Base-by-base conservation (phyloP, 1,140 invertebrate species). In the Drosophila mayri region DNA sequence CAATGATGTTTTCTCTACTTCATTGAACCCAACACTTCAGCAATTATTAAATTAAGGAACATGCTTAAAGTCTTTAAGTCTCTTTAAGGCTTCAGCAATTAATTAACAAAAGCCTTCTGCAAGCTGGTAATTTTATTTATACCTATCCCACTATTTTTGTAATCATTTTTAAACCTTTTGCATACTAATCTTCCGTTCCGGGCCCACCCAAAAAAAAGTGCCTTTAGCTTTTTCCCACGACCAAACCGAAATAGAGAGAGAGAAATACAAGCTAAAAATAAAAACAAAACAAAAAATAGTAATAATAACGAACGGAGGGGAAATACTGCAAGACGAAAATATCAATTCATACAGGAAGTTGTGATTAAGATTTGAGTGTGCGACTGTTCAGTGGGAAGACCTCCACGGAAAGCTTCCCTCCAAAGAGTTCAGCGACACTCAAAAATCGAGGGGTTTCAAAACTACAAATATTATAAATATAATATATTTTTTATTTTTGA, bases 211-310 rank as follows among this genome's bases (percentile, higher is more conserved):
- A 41, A 54, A 62, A 61, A 58, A 20, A 67, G 28, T 50, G 80
- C 70, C 76, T 71, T 66, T 68, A 84, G 64, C 81, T 79, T 83
- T 84, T 84, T 84, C 81, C 81, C 81, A 84, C 81, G 81, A 74
- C 62, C 79, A 79, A 64, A 76, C 49, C 49, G 41, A 58, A 28
- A 50, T 59, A 50, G 35, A 38, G 12, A 50, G 35, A 38, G 12
- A 46, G 20, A 67, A 70, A 32, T 28, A 52, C n/a, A 59, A 59
- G n/a, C 38, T 20, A 64, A 52, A 68, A 64, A 55, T 22, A 72
- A 38, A 59, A 38, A 47, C 38, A 64, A 40, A 25, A 46, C 25
- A 25, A 16, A 46, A 47, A 25, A 16, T 47, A 25, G 44, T 32
- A 32, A 65, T 47, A 83, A 76, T 64, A 70, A 43, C 46, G 50